Percentiles rank a stretch among this genome's conserved stretches.
These are phyloP conservation scores for Eudyptes chrysolophus DNA, from an alignment of 2,113 vertebrate species.

Conservation along the genomic window DNA sequence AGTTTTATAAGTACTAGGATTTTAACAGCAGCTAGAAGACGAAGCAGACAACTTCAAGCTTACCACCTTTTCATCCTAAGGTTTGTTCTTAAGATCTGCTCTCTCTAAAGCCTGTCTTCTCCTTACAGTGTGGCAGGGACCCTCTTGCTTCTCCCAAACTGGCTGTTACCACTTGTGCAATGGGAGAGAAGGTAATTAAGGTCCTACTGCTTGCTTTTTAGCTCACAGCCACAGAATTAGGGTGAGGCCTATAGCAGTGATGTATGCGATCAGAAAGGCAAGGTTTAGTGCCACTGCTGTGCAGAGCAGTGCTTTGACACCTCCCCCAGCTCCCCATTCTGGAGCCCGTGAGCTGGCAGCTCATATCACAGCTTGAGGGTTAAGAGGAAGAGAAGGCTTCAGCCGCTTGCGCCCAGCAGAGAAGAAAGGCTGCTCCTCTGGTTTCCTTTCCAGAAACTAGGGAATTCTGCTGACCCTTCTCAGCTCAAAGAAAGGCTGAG, in stretches of 20 bases:
- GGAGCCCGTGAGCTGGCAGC: not conserved
- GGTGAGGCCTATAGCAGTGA: not conserved
- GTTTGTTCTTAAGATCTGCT: not conserved
- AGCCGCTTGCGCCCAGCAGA: not conserved
- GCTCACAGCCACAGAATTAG: not conserved
- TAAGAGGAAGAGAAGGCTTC: not conserved
- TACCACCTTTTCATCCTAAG: not conserved
- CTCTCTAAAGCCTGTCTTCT: not conserved
- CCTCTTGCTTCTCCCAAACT: not conserved
- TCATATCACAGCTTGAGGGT: not conserved
- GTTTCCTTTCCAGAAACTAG: not conserved
- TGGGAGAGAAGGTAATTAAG: not conserved
- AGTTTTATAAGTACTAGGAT: not conserved
- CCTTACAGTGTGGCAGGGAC: not conserved
- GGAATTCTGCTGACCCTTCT: not conserved
- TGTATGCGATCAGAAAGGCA: not conserved
- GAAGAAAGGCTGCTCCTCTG: not conserved
- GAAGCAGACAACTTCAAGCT: not conserved
- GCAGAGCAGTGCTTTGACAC: not conserved
- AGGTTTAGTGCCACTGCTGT: not conserved
- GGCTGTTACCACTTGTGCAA: not conserved
- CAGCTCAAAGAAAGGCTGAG: not conserved
- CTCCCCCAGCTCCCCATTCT: not conserved
- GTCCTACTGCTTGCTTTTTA: not conserved
- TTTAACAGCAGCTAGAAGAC: not conserved